These are phyloP conservation scores for Tenualosa ilisha DNA, from an alignment of 2,797 vertebrate genomes.

Conservation along the genomic window DNA sequence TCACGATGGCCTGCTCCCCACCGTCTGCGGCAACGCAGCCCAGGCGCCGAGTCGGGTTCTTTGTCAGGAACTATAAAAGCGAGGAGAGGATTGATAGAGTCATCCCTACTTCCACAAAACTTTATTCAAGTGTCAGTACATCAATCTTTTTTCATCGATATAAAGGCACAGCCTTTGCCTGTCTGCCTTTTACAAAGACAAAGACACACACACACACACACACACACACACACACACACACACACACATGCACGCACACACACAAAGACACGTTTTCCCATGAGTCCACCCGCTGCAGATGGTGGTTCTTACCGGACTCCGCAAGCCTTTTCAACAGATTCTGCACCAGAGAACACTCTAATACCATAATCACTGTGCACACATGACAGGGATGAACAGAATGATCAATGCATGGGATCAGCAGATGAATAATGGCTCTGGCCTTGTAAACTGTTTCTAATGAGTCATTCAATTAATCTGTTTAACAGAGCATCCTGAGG, in stretches of 20 bases:
- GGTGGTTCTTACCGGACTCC: background rate
- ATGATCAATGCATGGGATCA: background rate
- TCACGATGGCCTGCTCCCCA: constrained; percentile 82
- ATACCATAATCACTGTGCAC: background rate
- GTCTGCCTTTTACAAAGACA: background rate
- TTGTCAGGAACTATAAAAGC: constrained; percentile 75
- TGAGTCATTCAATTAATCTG: background rate
- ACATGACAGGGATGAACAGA: background rate
- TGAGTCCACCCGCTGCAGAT: background rate
- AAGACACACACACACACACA: background rate
- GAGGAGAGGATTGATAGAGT: constrained; percentile 21
- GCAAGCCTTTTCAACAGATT: background rate
- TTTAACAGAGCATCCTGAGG: background rate
- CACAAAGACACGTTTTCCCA: background rate
- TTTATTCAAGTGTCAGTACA: background rate
- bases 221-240: background rate
- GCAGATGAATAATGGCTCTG: background rate
- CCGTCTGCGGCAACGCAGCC: constrained; percentile 84
- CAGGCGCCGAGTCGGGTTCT: constrained; percentile 81
- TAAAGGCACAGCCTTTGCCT: background rate
- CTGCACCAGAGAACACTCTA: background rate
- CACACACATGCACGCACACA: background rate
- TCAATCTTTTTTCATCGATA: background rate
- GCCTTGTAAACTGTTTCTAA: background rate
- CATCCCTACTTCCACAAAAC: too few relatives aligned